A percentile compares a stretch with the other conserved stretches of the same genome.
phyloP scores from a whole-genome alignment of 2,113 vertebrate species.

The Zosterops borbonicus region DNA sequence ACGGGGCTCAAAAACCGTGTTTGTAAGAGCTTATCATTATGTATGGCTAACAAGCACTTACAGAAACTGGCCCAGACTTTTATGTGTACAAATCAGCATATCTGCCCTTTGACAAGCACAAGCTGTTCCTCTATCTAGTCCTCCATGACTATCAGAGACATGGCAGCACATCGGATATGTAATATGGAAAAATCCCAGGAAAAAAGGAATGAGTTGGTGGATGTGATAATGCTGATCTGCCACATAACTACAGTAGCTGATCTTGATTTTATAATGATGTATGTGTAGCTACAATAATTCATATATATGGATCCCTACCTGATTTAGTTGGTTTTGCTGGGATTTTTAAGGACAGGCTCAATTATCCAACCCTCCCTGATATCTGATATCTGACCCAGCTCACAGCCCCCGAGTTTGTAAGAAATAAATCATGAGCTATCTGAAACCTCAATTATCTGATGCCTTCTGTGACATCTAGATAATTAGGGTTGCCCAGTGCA shows the following conservation, averaged over 20 bases:
- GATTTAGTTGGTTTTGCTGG: not conserved
- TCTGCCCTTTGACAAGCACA: not conserved
- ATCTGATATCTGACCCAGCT: not conserved
- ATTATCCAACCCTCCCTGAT: slow-evolving; percentile 10
- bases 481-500: not conserved
- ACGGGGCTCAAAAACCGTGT: not conserved
- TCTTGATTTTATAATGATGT: not conserved
- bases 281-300: not conserved
- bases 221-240: slow-evolving; percentile 8
- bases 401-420: not conserved
- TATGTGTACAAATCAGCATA: not conserved
- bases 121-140: not conserved
- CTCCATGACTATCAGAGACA: not conserved
- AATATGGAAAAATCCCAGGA: slow-evolving; percentile 35
- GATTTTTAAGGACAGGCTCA: slow-evolving; percentile 15
- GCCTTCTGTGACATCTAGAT: slow-evolving; percentile 42
- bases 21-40: not conserved
- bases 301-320: not conserved
- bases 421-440: not conserved
- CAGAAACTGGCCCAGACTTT: not conserved
- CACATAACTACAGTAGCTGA: not conserved
- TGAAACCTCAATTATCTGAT: slow-evolving; percentile 45
- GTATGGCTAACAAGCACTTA: not conserved
- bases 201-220: slow-evolving; percentile 32
- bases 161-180: not conserved